phyloP scores from a whole-genome alignment of 2,888 invertebrate genomes.

The Phania funesta region DNA sequence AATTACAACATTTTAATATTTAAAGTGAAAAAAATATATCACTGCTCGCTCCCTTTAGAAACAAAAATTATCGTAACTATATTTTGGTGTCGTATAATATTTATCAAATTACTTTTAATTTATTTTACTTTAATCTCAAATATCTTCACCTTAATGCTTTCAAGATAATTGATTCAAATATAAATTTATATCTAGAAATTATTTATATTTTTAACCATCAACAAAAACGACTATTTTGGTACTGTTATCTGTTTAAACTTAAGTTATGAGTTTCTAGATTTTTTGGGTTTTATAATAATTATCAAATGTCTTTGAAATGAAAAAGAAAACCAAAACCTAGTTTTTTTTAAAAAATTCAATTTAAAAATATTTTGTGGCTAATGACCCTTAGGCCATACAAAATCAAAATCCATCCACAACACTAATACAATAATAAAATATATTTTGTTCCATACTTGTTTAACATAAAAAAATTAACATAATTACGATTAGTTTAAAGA shows the following conservation, averaged over 20 bases:
- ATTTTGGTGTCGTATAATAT: neutral
- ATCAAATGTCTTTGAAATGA: conserved; percentile 24
- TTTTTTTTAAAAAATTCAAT: conserved; percentile 26
- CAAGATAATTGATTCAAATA: conserved; percentile 39
- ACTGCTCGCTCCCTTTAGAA: no score
- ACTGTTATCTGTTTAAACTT: conserved; percentile 51
- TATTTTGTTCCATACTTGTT: neutral
- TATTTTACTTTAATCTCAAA: conserved; percentile 17
- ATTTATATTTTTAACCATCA: neutral
- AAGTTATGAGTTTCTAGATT: conserved; percentile 56
- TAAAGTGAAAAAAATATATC: no score
- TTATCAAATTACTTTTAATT: conserved; percentile 19
- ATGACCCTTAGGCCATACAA: conserved; percentile 53
- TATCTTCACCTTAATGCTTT: neutral
- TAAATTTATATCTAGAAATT: conserved; percentile 36
- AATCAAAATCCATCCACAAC: conserved; percentile 18
- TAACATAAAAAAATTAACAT: neutral
- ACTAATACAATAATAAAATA: neutral
- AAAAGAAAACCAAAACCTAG: conserved; percentile 42
- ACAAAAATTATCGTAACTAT: no score
- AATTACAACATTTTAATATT: neutral
- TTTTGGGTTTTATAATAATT: conserved; percentile 33
- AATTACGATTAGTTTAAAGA: neutral
- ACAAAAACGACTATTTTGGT: conserved; percentile 6
- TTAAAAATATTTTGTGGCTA: conserved; percentile 50